Conservation (phyloP, 2,113 vertebrate species). For the Chitala chitala region DNA sequence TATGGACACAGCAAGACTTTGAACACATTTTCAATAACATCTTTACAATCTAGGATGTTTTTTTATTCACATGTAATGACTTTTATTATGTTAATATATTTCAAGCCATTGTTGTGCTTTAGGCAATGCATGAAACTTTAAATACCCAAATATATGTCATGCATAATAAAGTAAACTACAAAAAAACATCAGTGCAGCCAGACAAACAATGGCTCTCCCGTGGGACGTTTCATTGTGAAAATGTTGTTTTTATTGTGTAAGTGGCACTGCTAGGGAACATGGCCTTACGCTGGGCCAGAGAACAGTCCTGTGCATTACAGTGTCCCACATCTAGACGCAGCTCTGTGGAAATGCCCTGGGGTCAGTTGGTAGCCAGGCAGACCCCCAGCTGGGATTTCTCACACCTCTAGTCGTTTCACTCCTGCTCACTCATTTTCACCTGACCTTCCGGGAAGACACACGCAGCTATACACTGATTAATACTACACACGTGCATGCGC, state of each 20-base stretch:
- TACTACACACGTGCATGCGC: background rate
- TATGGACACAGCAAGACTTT: too few relatives aligned
- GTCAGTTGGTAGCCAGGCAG: background rate
- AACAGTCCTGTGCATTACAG: background rate
- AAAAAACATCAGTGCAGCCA: background rate
- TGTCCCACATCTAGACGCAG: constrained; percentile 2
- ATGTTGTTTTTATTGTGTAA: background rate
- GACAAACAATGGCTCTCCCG: background rate
- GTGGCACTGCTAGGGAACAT: too few relatives aligned
- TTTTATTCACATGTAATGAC: too few relatives aligned
- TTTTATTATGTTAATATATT: too few relatives aligned
- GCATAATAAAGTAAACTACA: background rate
- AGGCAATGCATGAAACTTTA: constrained; percentile 5
- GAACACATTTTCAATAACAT: too few relatives aligned
- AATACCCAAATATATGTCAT: constrained; percentile 4
- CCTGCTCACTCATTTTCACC: background rate
- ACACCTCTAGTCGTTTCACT: constrained; percentile 37
- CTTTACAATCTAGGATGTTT: too few relatives aligned
- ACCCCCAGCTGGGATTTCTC: constrained; percentile 56
- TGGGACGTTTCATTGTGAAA: background rate
- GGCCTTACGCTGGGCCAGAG: background rate
- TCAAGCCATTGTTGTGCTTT: background rate
- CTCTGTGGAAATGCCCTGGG: constrained; percentile 41
- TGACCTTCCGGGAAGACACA: background rate
- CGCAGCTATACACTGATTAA: background rate